Conservation (phyloP, 1,140 invertebrate genomes). For the Xylocopa sonorina region DNA sequence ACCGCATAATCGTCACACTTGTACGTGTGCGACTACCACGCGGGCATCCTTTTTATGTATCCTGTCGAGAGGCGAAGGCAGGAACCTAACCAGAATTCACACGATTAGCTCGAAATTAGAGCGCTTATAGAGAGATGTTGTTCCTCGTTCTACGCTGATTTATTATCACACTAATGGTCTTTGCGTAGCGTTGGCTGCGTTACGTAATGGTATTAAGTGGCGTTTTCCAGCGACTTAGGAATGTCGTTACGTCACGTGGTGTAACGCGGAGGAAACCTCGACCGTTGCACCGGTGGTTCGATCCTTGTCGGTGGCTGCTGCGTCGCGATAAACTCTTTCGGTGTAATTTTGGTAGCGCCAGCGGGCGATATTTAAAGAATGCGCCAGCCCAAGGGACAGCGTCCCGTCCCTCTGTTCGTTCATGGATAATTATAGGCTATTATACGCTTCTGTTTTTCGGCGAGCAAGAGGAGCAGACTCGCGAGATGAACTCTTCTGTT, state of each 20-base stretch:
- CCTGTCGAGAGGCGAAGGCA: background rate
- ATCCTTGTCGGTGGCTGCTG: background rate
- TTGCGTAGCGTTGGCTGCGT: conserved; percentile 2
- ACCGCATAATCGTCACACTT: background rate
- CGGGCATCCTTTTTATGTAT: conserved; percentile 7
- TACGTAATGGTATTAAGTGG: conserved; percentile 26
- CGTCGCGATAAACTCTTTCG: background rate
- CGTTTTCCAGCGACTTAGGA: conserved; percentile 22
- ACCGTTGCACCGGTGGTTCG: background rate
- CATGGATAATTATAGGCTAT: conserved; percentile 67
- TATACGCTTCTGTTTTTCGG: conserved; percentile 45
- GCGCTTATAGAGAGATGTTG: background rate
- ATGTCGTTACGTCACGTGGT: conserved; percentile 23
- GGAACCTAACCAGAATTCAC: background rate
- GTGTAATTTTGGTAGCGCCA: conserved; percentile 6
- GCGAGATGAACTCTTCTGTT: conserved; percentile 54
- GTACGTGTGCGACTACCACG: no score
- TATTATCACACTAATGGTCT: conserved; percentile 4
- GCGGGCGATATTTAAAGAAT: conserved; percentile 40
- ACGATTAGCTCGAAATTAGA: background rate
- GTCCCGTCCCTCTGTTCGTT: background rate
- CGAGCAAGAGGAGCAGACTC: conserved; percentile 21
- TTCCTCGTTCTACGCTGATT: background rate
- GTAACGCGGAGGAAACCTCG: background rate
- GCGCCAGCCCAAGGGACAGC: conserved; percentile 1